These are phyloP conservation scores for Drosophila diplacantha DNA, from an alignment of 2,888 invertebrate genomes.

Conservation along the genomic window DNA sequence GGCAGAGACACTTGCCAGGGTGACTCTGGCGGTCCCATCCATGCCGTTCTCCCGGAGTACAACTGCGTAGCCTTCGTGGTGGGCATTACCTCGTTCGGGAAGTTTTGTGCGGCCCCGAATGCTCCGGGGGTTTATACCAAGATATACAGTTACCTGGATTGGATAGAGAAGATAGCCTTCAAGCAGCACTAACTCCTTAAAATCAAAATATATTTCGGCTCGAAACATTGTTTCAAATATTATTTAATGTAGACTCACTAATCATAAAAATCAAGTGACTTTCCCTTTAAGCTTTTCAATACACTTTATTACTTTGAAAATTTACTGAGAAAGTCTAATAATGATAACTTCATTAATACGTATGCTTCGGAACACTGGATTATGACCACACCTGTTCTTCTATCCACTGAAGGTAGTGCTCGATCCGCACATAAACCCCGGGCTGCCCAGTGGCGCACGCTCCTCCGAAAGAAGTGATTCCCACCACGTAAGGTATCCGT, in stretches of 20 bases:
- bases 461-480: conserved; percentile 50
- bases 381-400: conserved; percentile 51
- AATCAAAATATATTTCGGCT: not conserved
- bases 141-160: conserved; percentile 74
- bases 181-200: conserved; percentile 38
- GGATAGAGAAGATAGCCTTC: conserved; percentile 76
- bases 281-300: not conserved
- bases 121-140: conserved; percentile 76
- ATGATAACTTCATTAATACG: not conserved
- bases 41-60: conserved; percentile 71
- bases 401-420: conserved; percentile 47
- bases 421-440: conserved; percentile 46
- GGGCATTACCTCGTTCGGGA: conserved; percentile 77
- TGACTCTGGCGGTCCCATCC: conserved; percentile 77
- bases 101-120: conserved; percentile 75
- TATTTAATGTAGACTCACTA: not conserved
- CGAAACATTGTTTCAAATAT: not conserved
- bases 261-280: not conserved
- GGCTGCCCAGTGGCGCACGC: conserved; percentile 43
- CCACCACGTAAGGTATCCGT: conserved; percentile 43
- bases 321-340: not conserved
- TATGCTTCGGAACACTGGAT: too few species aligned
- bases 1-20: conserved; percentile 78
- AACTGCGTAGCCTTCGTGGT: conserved; percentile 76
- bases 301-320: not conserved